Evolutionary conservation across 2,888 invertebrate genomes (phyloP).

Genomic region (Xylophagus ater): DNA sequence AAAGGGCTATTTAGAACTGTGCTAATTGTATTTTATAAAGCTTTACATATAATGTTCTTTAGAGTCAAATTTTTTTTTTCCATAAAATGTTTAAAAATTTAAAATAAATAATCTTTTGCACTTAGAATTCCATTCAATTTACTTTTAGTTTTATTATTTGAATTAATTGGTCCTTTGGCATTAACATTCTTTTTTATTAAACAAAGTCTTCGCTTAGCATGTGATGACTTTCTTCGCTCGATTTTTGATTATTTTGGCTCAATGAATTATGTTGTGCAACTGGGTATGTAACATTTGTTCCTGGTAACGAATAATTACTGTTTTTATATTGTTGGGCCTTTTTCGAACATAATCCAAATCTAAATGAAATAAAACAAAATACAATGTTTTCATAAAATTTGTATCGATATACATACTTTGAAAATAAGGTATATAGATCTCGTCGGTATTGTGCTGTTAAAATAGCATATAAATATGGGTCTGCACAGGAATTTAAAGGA

Average conservation of each 20-base stretch:
- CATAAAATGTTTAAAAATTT: no score
- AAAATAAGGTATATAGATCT: conserved; percentile 56
- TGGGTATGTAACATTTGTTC: conserved; percentile 24
- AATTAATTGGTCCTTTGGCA: no score
- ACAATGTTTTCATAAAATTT: background rate
- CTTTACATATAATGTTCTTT: no score
- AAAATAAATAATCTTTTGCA: no score
- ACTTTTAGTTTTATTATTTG: background rate
- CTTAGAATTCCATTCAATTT: no score
- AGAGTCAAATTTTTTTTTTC: no score
- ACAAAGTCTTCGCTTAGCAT: conserved; percentile 29
- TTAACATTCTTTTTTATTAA: conserved; percentile 19
- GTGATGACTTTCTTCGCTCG: conserved; percentile 1
- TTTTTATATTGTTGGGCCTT: conserved; percentile 42
- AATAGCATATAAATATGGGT: conserved; percentile 86
- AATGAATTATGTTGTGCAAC: conserved; percentile 11
- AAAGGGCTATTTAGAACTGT: no score
- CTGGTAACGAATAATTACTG: conserved; percentile 31
- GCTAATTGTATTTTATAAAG: no score
- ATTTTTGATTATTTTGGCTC: conserved; percentile 1
- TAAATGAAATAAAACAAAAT: conserved; percentile 23
- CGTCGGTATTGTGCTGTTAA: conserved; percentile 76
- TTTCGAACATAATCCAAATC: conserved; percentile 44
- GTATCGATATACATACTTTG: conserved; percentile 43
- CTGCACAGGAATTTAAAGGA: conserved; percentile 83